A percentile compares a stretch with the other conserved stretches of the same genome.
Conservation (phyloP, 2,797 vertebrate species). For the Periparus ater region DNA sequence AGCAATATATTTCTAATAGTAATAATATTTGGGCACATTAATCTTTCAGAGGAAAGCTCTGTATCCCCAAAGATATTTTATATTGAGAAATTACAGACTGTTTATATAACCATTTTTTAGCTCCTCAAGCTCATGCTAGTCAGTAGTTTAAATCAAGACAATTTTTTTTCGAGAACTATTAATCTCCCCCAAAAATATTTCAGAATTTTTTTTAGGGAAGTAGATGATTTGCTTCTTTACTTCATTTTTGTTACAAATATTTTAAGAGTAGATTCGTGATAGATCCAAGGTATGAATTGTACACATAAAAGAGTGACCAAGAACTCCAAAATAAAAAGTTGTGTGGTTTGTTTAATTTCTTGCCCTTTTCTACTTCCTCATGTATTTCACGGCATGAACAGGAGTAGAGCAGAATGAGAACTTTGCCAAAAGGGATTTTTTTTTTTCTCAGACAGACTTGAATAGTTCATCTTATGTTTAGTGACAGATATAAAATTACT, state of each 20-base stretch:
- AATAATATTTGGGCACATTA: background rate
- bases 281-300: background rate
- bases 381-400: background rate
- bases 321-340: background rate
- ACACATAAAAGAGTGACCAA: background rate
- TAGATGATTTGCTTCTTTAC: background rate
- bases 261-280: background rate
- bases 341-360: background rate
- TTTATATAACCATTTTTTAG: background rate
- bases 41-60: background rate
- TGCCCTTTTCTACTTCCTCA: background rate
- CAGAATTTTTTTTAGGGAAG: background rate
- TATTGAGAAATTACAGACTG: background rate
- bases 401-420: background rate
- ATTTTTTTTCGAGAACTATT: background rate
- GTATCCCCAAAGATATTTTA: background rate
- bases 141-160: background rate
- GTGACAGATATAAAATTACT: background rate
- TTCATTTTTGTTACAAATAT: background rate
- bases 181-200: background rate
- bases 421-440: background rate
- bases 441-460: background rate
- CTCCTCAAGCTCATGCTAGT: background rate
- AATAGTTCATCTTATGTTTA: background rate
- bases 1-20: background rate